Base-by-base conservation (phyloP, 2,113 vertebrate species). In the cattle (Bos taurus) region DNA sequence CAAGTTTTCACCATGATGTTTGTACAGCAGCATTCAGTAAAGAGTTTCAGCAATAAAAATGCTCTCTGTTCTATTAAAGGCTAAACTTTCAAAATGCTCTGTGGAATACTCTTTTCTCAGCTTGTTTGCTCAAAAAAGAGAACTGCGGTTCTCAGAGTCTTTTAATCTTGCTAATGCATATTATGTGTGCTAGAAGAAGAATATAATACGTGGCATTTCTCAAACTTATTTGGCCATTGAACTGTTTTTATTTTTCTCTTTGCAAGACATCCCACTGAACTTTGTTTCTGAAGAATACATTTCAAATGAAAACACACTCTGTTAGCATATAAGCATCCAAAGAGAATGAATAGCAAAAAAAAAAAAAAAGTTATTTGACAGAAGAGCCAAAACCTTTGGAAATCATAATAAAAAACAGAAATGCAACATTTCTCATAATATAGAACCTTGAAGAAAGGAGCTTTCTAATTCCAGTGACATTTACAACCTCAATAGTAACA, bases 21-120 rank as follows among this genome's bases (percentile, higher is more conserved):
- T 95, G 48, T 59, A 94, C 59, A 56, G 84, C 74, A 96, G 52
- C 50, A 48, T 78, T 97, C 30, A 50, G 52, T 60, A 88, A 91
- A 85, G 71, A 81, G 71, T 83, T 54, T 59, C n/a, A 82, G 88
- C 74, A 94, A 97, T 86, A 94, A 96, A 98, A 96, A 95, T 86
- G 77, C 26, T 92, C 83, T 96, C 90, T 71, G 14, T 94, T 59
- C 50, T 74, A 88, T 57, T 88, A 85, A 95, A 92, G 36, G 36
- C 21, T 36, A 88, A 62, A 82, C 52, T 90, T 96, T 84, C 40
- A 80, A 60, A 95, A 85, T 40, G 11, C 83, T 87, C 87, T 40
- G 6, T 30, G 40, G 56, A 92, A 85, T 87, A 82, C 11, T 62
- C 71, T 85, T 78, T 80, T 59, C 56, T 91, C 56, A 64, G 64